These are phyloP conservation scores for Caenorhabditis wallacei DNA, from an alignment of 2,888 invertebrate species.

Conservation along the genomic window DNA sequence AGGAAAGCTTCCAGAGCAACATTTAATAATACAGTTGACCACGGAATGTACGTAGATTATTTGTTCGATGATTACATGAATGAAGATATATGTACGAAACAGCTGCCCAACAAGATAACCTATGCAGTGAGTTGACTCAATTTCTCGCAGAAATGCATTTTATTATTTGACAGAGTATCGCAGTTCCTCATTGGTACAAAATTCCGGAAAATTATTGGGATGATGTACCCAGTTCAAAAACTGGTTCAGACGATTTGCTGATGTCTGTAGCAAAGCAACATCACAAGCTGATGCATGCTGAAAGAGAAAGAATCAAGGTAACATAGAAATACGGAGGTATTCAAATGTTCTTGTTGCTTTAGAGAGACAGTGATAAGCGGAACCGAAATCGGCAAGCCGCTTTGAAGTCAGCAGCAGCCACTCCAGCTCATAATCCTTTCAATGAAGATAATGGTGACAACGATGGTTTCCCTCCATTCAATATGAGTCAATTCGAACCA, in stretches of 20 bases:
- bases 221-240: neutral
- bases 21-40: neutral
- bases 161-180: conserved; percentile 37
- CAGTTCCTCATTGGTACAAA: conserved; percentile 33
- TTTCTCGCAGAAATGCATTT: neutral
- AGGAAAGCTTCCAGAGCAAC: conserved; percentile 21
- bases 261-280: conserved; percentile 45
- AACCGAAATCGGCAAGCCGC: conserved; percentile 16
- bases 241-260: conserved; percentile 14
- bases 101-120: conserved; percentile 10
- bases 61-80: conserved; percentile 32
- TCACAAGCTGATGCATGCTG: conserved; percentile 49
- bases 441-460: neutral
- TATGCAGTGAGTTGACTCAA: conserved; percentile 32
- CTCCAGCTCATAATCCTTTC: neutral
- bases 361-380: conserved; percentile 33
- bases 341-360: neutral
- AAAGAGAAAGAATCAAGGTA: conserved; percentile 41
- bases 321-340: neutral
- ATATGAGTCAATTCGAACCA: conserved; percentile 27
- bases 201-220: conserved; percentile 41
- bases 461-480: conserved; percentile 30
- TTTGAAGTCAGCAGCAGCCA: neutral
- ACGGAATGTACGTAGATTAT: conserved; percentile 38
- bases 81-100: conserved; percentile 18